Percentiles rank a stretch among this genome's conserved stretches.
Conservation (phyloP, 2,888 invertebrate species). For the Cosmia pyralina region DNA sequence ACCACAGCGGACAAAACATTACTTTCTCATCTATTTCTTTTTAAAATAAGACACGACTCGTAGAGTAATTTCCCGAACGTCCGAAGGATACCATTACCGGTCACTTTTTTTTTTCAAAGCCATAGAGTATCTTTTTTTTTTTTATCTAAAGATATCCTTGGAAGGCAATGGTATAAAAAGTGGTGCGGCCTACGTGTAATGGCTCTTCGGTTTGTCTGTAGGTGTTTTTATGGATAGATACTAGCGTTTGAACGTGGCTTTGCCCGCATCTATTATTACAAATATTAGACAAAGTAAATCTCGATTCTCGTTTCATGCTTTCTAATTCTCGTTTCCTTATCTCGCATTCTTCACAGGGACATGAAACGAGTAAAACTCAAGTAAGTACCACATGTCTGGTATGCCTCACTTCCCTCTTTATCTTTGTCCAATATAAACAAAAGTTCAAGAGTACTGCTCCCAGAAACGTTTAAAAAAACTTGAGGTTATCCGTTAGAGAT, state of each 20-base stretch:
- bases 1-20: slow-evolving; percentile 43
- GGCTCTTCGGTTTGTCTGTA: slow-evolving; percentile 18
- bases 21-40: slow-evolving; percentile 55
- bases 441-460: slow-evolving; percentile 8
- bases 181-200: slow-evolving; percentile 53
- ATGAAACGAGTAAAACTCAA: neutral
- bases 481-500: slow-evolving; percentile 31
- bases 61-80: slow-evolving; percentile 63
- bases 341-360: neutral
- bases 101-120: slow-evolving; percentile 61
- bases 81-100: slow-evolving; percentile 67
- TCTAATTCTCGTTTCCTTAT: neutral
- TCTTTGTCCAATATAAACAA: slow-evolving; percentile 19
- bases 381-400: slow-evolving; percentile 15
- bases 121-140: slow-evolving; percentile 60
- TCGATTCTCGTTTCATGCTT: neutral
- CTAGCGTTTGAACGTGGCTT: slow-evolving; percentile 14
- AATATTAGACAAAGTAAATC: neutral
- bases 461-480: slow-evolving; percentile 1
- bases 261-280: slow-evolving; percentile 3
- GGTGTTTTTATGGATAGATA: slow-evolving; percentile 19
- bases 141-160: slow-evolving; percentile 55
- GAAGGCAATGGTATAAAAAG: slow-evolving; percentile 59
- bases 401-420: slow-evolving; percentile 2
- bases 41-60: slow-evolving; percentile 43